These are phyloP conservation scores for Odobenus rosmarus DNA, from an alignment of 2,113 vertebrate genomes.

Conservation along the genomic window DNA sequence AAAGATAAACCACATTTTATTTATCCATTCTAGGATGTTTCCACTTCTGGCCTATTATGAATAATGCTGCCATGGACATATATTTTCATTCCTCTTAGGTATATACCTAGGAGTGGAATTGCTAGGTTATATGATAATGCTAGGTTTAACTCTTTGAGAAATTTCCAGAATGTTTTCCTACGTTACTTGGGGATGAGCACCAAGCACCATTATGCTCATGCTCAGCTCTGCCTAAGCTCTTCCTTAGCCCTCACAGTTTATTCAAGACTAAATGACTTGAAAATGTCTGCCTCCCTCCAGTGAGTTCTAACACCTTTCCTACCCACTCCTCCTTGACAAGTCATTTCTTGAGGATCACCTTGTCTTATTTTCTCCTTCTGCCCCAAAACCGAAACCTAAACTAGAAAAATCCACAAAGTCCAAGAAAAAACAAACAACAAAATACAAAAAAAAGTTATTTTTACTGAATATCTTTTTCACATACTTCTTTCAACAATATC, in stretches of 20 bases:
- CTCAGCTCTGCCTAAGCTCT: not conserved
- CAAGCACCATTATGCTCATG: not conserved
- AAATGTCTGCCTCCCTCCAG: not conserved
- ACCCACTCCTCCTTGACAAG: not conserved
- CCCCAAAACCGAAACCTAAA: not conserved
- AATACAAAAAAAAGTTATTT: not conserved
- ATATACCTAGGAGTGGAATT: not conserved
- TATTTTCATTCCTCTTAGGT: not conserved
- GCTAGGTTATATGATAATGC: not conserved
- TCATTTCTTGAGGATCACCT: not conserved
- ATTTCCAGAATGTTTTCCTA: not conserved
- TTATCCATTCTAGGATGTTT: not conserved
- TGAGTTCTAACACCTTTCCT: not conserved
- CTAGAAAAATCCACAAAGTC: not conserved
- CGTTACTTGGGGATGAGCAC: not conserved
- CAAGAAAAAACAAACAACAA: conserved; percentile 35
- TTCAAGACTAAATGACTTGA: not conserved
- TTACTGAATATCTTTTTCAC: not conserved
- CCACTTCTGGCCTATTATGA: not conserved
- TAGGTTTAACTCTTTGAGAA: not conserved
- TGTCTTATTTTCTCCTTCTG: conserved; percentile 6
- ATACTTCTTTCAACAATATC: not conserved
- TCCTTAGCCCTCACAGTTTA: not conserved
- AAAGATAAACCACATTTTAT: not conserved
- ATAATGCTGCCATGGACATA: not conserved